Base-by-base conservation (phyloP, 2,113 vertebrate species). In the Thalassoma bifasciatum region DNA sequence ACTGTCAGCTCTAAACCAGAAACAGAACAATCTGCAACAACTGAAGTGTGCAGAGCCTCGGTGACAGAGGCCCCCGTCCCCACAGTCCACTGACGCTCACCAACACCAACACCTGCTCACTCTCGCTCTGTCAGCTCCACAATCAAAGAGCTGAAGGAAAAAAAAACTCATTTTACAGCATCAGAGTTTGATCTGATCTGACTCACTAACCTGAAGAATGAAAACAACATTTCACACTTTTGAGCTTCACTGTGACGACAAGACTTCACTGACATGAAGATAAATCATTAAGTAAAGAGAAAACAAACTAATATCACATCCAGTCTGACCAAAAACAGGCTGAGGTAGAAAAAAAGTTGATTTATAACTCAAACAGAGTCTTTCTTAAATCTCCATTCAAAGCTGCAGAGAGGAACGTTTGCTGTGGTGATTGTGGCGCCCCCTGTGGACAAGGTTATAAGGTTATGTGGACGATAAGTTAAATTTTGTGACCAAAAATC, bases 1-100 rank as follows among this genome's bases (percentile, higher is more conserved):
- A 52, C 58, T 38, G 69, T 72, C 67, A 30, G 57, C 49, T 13
- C 54, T 16, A 17, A 37, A 76, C 67, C 54, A 61, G 12, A 82
- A 19, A 23, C 40, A 49, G 16, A 58, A 67, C 52, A 53, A 60
- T 52, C 56, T 1, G 24, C 61, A 23, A 62, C 38, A 75, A 72
- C 78, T 77, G 30, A 65, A 61, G 66, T 26, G 49, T 6, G 52
- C 61, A 6, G 60, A 52, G 77, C 40, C 21, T 21, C 21, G 1
- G 61, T 56, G 67, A 63, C 59, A 70, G 16, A 37, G 51, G 10
- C 53, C 66, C 40, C 54, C 30, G 64, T 79, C 59, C 34, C 36
- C 61, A 22, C 30, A 49, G 65, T 66, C 76, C 47, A 24, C 23
- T 0, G 49, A 70, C 73, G 69, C 71, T 2, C 75, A 72, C 30